Evolutionary conservation across 2,888 invertebrate genomes (phyloP), one percentile per base, ranked within the genome.

Genomic region (Archips crataeganus): DNA sequence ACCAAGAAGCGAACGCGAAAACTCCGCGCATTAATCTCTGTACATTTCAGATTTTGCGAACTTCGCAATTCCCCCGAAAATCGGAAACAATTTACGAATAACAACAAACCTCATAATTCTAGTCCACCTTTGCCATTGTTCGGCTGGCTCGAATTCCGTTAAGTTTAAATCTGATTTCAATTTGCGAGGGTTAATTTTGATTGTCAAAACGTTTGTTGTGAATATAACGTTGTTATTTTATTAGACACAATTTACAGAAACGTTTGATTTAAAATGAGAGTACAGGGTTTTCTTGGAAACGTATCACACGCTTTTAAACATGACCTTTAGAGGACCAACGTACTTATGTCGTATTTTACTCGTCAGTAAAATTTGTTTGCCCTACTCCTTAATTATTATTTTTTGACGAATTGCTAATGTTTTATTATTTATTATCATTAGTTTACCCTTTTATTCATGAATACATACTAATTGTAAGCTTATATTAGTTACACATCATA

Each of bases 91-190:
- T 92, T 91, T 90, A 80, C 82, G 81, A 87, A 87, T 89, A 91
- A 88, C 88, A 92, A 90, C 90, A 88, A 88, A 87, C 86, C 90
- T 88, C 89, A 90, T 91, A 91, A 92, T 90, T 91, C 81, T 84
- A 75, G 78, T 84, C 84, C 86, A 89, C 89, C 89, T 90, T 88
- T 77, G 67, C 77, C 79, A 78, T 82, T 79, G 87, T 88, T 65
- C 57, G 54, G 42, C 60, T 63, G 54, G 42, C 60, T 65, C 54
- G 51, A 23, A 32, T 51, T 23, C 62, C 9, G 51, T 61, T 54
- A 54, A 51, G 49, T 61, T 62, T 45, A 34, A 72, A 67, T 67
- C 39, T 23, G 62, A 51, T 65, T 74, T 70, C 13, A 64, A 61
- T 73, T 68, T 42, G 23, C 59, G 39, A 69, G 39, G 45, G 71